Conservation (phyloP, 2,797 vertebrate genomes). For the Anniella stebbinsi region DNA sequence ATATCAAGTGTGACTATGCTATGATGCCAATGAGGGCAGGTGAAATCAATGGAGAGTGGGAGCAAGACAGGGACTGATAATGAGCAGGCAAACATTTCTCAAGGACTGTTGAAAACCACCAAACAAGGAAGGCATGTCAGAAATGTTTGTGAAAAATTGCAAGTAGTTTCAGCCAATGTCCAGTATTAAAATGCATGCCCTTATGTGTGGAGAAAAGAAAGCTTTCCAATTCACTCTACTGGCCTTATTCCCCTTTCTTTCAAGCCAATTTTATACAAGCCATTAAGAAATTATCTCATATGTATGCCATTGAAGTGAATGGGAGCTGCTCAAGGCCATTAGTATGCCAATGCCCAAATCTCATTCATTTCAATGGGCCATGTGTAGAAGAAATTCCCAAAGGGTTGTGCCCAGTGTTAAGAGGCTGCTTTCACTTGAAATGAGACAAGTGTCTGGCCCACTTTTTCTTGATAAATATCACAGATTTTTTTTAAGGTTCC, state of each 20-base stretch:
- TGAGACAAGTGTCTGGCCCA: not conserved
- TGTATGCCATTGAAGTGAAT: not conserved
- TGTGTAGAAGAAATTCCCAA: not conserved
- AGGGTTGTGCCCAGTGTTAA: not conserved
- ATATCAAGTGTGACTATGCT: not conserved
- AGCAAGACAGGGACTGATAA: not conserved
- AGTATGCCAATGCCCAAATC: too few species aligned
- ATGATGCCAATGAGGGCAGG: not conserved
- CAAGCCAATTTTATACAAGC: not conserved
- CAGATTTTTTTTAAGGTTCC: not conserved
- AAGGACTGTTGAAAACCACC: not conserved
- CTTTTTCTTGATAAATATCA: not conserved
- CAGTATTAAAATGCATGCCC: not conserved
- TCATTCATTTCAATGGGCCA: too few species aligned
- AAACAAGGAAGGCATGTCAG: not conserved
- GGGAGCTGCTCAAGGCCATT: too few species aligned
- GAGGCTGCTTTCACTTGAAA: not conserved
- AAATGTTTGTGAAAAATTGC: not conserved
- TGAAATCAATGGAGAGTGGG: not conserved
- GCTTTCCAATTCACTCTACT: constrained; percentile 24
- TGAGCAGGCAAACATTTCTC: not conserved
- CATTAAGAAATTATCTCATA: not conserved
- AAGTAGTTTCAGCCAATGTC: not conserved
- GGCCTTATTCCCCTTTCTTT: constrained; percentile 7
- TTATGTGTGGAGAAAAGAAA: not conserved